phyloP scores from a whole-genome alignment of 2,113 vertebrate species.

The Chaetodon auriga region DNA sequence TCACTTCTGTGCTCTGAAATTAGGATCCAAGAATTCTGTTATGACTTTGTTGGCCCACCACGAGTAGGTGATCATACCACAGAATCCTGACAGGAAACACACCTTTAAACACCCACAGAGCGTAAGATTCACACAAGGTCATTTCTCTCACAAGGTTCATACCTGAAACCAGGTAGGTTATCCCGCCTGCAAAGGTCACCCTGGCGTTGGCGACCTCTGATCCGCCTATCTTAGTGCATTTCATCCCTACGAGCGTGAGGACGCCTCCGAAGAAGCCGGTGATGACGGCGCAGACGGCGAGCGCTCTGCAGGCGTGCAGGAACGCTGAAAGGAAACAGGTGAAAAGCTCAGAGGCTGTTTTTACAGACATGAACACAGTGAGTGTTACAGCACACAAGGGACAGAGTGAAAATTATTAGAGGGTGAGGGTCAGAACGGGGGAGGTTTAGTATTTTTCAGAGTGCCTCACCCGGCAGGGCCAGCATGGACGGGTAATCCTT shows the following conservation, averaged over 20 bases:
- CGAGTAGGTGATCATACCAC: conserved; percentile 93
- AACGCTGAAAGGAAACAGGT: conserved; percentile 82
- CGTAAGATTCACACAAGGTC: neutral
- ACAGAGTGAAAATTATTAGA: no score
- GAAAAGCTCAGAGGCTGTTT: no score
- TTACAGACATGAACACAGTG: no score
- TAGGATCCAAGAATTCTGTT: conserved; percentile 90
- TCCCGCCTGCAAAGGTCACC: conserved; percentile 91
- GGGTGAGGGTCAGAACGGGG: no score
- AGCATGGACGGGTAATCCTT: conserved; percentile 95
- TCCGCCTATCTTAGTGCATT: conserved; percentile 97
- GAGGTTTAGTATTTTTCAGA: no score
- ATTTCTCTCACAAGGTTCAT: conserved; percentile 17
- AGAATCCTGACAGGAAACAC: conserved; percentile 84
- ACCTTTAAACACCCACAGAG: neutral
- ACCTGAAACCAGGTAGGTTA: conserved; percentile 93
- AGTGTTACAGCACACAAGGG: no score
- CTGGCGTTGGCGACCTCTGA: conserved; percentile 91
- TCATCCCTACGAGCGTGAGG: conserved; percentile 95
- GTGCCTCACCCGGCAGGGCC: conserved; percentile 89
- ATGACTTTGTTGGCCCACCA: conserved; percentile 93
- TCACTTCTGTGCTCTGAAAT: conserved; percentile 92
- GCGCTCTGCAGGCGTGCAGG: conserved; percentile 92
- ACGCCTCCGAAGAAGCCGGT: conserved; percentile 93
- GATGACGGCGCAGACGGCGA: conserved; percentile 91